These are phyloP conservation scores for Syngnathus scovelli DNA, from an alignment of 2,113 vertebrate species.

Conservation along the genomic window DNA sequence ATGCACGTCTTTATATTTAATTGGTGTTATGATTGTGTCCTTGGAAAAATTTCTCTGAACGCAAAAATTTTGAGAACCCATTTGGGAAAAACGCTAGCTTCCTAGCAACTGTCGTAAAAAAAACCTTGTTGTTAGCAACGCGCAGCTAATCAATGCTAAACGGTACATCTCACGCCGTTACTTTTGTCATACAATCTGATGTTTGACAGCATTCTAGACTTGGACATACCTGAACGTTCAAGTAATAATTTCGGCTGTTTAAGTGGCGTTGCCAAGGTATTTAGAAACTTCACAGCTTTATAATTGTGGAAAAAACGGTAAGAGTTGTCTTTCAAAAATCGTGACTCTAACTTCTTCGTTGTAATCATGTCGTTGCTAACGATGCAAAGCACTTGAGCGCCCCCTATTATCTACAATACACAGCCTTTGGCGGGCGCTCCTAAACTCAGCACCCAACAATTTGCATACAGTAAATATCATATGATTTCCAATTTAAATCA, in stretches of 20 bases:
- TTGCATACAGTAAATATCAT: no score
- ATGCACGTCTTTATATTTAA: background rate
- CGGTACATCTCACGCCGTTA: background rate
- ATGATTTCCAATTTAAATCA: no score
- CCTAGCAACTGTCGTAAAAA: conserved; percentile 29
- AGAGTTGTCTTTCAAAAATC: conserved; percentile 35
- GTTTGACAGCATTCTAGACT: background rate
- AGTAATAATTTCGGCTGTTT: background rate
- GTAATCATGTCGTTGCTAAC: background rate
- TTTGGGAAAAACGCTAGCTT: conserved; percentile 7
- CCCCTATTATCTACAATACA: background rate
- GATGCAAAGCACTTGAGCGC: background rate
- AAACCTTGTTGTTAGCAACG: background rate
- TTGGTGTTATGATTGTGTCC: background rate
- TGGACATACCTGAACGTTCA: background rate
- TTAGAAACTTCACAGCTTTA: background rate
- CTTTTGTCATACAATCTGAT: background rate
- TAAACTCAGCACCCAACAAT: no score
- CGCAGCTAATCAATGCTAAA: background rate
- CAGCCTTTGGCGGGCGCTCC: background rate
- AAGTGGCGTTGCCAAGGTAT: background rate
- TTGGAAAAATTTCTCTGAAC: background rate
- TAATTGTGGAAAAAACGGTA: background rate
- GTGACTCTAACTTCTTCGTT: conserved; percentile 36
- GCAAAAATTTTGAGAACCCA: background rate